A percentile compares a stretch with the other conserved stretches of the same genome.
Conservation (phyloP, 2,113 vertebrate genomes). For the Microcebus murinus region DNA sequence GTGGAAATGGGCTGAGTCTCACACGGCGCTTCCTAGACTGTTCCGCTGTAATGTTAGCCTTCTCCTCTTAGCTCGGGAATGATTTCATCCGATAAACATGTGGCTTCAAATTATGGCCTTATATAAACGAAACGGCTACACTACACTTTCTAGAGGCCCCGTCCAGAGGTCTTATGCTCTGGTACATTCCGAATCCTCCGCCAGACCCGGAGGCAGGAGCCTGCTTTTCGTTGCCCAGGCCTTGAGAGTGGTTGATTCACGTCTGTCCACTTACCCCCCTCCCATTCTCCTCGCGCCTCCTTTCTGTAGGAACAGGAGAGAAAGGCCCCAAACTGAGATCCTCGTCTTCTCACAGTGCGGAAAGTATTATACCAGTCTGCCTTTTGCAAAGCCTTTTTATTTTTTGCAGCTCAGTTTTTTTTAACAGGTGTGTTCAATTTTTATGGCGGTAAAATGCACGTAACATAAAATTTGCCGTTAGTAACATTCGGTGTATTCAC, state of each 20-base stretch:
- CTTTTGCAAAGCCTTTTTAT: not conserved
- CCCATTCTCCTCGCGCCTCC: not conserved
- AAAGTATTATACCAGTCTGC: not conserved
- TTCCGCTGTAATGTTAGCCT: conserved; percentile 74
- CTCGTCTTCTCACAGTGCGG: not conserved
- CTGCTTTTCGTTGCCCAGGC: not conserved
- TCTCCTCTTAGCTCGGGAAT: conserved; percentile 81
- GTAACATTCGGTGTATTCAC: not conserved
- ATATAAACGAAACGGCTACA: conserved; percentile 80
- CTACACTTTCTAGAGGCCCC: conserved; percentile 36
- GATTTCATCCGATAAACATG: conserved; percentile 86
- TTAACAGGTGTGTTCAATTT: not conserved
- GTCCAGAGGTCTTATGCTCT: conserved; percentile 1
- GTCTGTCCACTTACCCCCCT: not conserved
- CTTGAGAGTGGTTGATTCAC: not conserved
- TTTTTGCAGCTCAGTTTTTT: not conserved
- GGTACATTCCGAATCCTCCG: conserved; percentile 20
- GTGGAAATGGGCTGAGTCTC: not conserved
- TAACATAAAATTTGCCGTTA: accelerated
- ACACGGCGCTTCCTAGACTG: not conserved
- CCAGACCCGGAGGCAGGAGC: not conserved
- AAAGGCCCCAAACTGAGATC: not conserved
- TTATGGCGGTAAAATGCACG: not conserved
- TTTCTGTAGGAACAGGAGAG: not conserved
- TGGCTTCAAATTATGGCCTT: conserved; percentile 85